phyloP scores from a whole-genome alignment of 2,888 invertebrate species.

The Polyploca ridens region DNA sequence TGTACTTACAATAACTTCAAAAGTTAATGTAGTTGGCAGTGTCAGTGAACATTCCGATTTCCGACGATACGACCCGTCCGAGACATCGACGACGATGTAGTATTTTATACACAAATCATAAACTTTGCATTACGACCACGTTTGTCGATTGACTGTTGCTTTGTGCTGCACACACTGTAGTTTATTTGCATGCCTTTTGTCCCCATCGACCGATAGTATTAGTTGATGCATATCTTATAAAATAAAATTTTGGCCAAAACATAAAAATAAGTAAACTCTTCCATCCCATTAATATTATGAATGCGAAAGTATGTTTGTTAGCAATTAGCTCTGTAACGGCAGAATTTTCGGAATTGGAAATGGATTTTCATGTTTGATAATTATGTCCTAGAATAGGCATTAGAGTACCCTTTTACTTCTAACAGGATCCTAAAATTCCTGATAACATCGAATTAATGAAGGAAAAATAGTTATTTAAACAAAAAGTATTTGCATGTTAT shows the following conservation, averaged over 20 bases:
- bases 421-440: no score
- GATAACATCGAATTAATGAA: neutral
- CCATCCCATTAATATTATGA: no score
- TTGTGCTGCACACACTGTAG: neutral
- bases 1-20: neutral
- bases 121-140: conserved; percentile 8
- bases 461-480: neutral
- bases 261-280: no score
- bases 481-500: neutral
- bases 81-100: neutral
- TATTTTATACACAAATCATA: conserved; percentile 6
- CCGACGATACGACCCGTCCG: neutral
- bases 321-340: no score
- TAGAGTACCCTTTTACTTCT: no score
- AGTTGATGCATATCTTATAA: neutral
- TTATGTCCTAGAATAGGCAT: no score
- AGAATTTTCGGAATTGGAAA: no score
- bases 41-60: neutral
- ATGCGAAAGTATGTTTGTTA: no score
- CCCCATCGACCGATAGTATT: neutral
- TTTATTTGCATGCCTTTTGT: neutral
- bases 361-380: no score
- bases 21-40: conserved; percentile 4
- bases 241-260: no score
- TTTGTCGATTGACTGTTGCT: conserved; percentile 1